phyloP scores from a whole-genome alignment of 1,140 invertebrate genomes.

The Trypoxylus dichotomus region DNA sequence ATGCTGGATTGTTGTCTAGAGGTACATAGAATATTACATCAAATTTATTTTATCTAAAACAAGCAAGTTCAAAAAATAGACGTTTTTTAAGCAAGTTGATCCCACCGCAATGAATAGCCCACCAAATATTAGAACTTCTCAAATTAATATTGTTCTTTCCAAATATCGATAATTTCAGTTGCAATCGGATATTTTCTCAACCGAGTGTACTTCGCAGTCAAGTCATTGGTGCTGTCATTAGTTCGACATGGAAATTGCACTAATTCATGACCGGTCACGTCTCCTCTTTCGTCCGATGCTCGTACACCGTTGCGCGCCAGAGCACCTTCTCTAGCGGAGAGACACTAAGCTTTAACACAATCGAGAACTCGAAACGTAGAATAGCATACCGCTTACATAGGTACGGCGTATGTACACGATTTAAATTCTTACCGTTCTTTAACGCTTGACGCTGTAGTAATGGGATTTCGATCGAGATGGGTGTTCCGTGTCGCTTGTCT shows the following conservation, averaged over 20 bases:
- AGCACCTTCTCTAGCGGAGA: slow-evolving; percentile 18
- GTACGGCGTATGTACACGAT: slow-evolving; percentile 27
- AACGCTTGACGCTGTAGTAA: slow-evolving; percentile 40
- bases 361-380: background rate
- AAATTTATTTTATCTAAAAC: too few species aligned
- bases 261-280: slow-evolving; percentile 39
- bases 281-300: slow-evolving; percentile 29
- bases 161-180: too few species aligned
- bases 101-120: too few species aligned
- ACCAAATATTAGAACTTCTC: too few species aligned
- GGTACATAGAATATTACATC: too few species aligned
- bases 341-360: slow-evolving; percentile 21
- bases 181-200: too few species aligned
- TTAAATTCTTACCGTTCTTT: slow-evolving; percentile 43
- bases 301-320: slow-evolving; percentile 16
- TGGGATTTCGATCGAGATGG: slow-evolving; percentile 47
- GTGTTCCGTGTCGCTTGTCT: slow-evolving; percentile 46
- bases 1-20: too few species aligned
- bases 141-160: too few species aligned
- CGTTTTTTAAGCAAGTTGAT: too few species aligned
- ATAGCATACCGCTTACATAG: background rate
- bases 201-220: too few species aligned
- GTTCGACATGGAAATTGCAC: slow-evolving; percentile 41
- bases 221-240: slow-evolving; percentile 32
- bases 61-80: too few species aligned